Evolutionary conservation across 2,113 vertebrate species (phyloP).

Genomic region (Mesembrinibis cayennensis): DNA sequence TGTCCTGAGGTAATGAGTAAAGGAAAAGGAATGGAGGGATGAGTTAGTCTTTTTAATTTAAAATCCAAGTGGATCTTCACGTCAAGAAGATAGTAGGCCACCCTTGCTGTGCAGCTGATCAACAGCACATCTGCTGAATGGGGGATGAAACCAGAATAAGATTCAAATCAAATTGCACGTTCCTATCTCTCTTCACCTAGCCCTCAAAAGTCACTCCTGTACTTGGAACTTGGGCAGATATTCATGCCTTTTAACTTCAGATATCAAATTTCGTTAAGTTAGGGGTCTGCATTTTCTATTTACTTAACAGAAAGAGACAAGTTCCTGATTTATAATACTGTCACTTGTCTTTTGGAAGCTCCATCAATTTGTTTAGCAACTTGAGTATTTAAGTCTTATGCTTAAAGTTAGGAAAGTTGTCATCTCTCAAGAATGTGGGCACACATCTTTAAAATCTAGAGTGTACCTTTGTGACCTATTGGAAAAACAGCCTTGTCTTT

Average conservation of each 20-base stretch:
- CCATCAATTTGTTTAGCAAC: background rate
- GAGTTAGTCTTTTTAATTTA: background rate
- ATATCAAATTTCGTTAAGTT: background rate
- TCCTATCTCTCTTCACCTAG: background rate
- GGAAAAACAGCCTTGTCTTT: background rate
- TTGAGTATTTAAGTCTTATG: background rate
- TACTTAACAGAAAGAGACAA: background rate
- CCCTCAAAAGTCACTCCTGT: background rate
- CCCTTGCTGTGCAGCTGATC: background rate
- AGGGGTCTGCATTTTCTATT: background rate
- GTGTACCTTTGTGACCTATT: background rate
- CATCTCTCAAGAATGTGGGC: background rate
- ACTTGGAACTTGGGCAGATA: background rate
- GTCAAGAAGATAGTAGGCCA: background rate
- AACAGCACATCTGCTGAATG: background rate
- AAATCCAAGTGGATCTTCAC: background rate
- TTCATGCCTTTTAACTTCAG: background rate
- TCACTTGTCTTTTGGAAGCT: background rate
- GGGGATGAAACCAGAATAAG: background rate
- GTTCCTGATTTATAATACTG: background rate
- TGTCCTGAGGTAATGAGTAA: background rate
- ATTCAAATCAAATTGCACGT: background rate
- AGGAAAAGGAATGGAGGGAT: background rate
- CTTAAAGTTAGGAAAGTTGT: background rate
- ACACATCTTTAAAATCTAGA: background rate